Evolutionary conservation across 2,113 vertebrate genomes (phyloP).

Genomic region (Syrrhaptes paradoxus): DNA sequence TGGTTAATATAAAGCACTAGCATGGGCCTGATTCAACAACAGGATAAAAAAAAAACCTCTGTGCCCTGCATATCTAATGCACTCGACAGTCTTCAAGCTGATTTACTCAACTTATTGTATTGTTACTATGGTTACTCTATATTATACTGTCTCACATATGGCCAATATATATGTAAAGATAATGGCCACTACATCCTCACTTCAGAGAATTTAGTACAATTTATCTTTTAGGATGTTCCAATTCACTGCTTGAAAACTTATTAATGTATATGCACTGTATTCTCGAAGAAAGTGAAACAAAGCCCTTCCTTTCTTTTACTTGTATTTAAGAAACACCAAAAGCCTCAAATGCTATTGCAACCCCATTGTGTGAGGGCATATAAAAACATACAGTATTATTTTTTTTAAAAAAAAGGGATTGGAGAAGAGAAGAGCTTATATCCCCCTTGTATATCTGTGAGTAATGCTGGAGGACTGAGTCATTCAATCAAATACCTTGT

Average conservation of each 20-base stretch:
- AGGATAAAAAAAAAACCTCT: background rate
- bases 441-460: background rate
- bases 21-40: background rate
- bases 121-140: slow-evolving; percentile 37
- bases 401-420: background rate
- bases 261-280: background rate
- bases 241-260: background rate
- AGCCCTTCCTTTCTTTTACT: background rate
- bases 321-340: background rate
- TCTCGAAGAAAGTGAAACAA: background rate
- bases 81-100: background rate
- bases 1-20: background rate
- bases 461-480: background rate
- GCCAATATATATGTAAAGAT: background rate
- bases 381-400: background rate
- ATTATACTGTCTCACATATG: background rate
- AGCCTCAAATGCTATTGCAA: background rate
- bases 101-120: background rate
- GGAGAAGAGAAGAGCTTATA: background rate
- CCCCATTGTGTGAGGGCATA: background rate
- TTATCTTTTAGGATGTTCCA: background rate
- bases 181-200: background rate
- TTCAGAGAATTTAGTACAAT: background rate
- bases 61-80: background rate
- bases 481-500: background rate